Conservation (phyloP, 2,888 invertebrate genomes). For the Proisotoma minuta region DNA sequence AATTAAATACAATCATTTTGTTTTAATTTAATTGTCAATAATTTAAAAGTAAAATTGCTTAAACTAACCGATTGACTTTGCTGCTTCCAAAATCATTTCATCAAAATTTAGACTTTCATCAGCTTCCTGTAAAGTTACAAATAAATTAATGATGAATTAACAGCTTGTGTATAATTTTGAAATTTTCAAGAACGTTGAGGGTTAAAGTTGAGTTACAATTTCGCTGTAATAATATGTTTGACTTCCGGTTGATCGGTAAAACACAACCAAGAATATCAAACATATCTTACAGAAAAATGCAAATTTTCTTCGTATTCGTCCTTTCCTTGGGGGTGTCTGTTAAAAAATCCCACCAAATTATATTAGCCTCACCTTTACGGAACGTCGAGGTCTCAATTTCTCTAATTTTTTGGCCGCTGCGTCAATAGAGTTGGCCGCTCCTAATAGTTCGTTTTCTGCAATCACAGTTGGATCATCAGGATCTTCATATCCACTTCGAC, state of each 20-base stretch:
- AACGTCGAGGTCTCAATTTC: constrained; percentile 77
- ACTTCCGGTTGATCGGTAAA: constrained; percentile 87
- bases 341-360: too few relatives aligned
- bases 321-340: too few relatives aligned
- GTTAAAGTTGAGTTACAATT: constrained; percentile 36
- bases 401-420: constrained; percentile 95
- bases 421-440: constrained; percentile 85
- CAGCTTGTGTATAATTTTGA: neutral
- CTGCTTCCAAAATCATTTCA: constrained; percentile 97
- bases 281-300: constrained; percentile 81
- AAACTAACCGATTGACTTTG: constrained; percentile 63
- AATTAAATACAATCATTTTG: neutral
- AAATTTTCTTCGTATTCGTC: neutral
- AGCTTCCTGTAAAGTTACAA: constrained; percentile 62
- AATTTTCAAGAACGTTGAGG: neutral
- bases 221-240: constrained; percentile 97
- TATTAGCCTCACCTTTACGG: constrained; percentile 72
- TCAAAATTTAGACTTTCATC: constrained; percentile 96
- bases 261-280: constrained; percentile 99
- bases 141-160: neutral
- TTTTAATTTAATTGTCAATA: neutral
- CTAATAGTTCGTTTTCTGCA: constrained; percentile 93
- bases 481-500: constrained; percentile 78
- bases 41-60: neutral
- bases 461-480: constrained; percentile 95